These are phyloP conservation scores for Augiades crinisus DNA, from an alignment of 2,888 invertebrate genomes.

Conservation along the genomic window DNA sequence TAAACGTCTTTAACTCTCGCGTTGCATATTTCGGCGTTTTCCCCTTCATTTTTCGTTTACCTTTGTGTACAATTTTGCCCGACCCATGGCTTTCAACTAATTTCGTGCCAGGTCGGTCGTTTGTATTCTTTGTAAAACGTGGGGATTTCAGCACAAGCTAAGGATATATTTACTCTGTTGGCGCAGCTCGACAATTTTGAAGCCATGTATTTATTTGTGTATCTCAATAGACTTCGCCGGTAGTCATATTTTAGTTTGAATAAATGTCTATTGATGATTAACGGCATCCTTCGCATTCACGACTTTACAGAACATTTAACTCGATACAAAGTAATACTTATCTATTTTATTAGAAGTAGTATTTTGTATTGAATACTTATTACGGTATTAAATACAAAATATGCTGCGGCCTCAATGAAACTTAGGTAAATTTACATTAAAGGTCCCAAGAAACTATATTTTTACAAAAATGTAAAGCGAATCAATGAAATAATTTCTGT, in stretches of 20 bases:
- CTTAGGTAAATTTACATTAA: too few species aligned
- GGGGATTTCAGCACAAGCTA: background rate
- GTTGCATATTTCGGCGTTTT: slow-evolving; percentile 60
- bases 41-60: slow-evolving; percentile 67
- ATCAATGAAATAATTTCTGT: too few species aligned
- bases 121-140: slow-evolving; percentile 67
- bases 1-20: slow-evolving; percentile 58
- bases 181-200: slow-evolving; percentile 70
- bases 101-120: slow-evolving; percentile 65
- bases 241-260: slow-evolving; percentile 72
- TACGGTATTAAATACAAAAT: too few species aligned
- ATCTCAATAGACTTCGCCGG: slow-evolving; percentile 64
- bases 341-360: too few species aligned
- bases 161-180: slow-evolving; percentile 64
- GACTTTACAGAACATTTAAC: slow-evolving; percentile 33
- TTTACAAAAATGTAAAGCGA: too few species aligned
- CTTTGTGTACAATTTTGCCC: slow-evolving; percentile 68
- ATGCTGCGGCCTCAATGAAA: too few species aligned
- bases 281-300: slow-evolving; percentile 61
- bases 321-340: background rate
- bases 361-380: too few species aligned
- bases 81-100: slow-evolving; percentile 71
- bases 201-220: slow-evolving; percentile 68
- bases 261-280: slow-evolving; percentile 72
- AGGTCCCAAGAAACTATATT: too few species aligned